These are phyloP conservation scores for Ranitomeya variabilis DNA, from an alignment of 2,113 vertebrate genomes.

Conservation along the genomic window DNA sequence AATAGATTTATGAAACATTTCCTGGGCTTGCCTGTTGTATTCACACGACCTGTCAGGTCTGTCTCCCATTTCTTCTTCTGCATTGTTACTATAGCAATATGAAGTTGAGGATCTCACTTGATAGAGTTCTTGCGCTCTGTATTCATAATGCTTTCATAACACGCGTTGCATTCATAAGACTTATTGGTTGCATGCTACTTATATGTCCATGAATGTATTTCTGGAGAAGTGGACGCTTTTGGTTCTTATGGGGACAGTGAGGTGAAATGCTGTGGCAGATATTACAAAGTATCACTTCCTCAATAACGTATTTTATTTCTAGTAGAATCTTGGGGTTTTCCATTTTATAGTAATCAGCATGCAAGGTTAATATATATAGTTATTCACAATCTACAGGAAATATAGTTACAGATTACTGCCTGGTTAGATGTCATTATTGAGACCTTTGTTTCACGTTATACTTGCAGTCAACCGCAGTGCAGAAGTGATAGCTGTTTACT, in stretches of 20 bases:
- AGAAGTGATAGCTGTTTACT: too few relatives aligned
- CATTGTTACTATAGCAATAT: slow-evolving; percentile 42
- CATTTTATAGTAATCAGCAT: too few relatives aligned
- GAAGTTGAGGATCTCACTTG: not conserved
- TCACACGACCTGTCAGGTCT: not conserved
- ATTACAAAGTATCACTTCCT: not conserved
- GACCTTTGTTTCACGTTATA: too few relatives aligned
- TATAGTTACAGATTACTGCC: too few relatives aligned
- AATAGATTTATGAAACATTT: not conserved
- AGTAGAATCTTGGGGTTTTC: too few relatives aligned
- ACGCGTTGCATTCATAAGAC: not conserved
- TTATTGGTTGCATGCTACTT: not conserved
- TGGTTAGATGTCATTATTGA: too few relatives aligned
- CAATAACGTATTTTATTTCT: not conserved
- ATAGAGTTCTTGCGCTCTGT: not conserved
- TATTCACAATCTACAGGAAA: too few relatives aligned
- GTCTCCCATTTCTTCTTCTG: not conserved
- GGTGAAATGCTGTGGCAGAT: too few relatives aligned
- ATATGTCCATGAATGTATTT: not conserved
- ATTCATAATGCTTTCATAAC: not conserved
- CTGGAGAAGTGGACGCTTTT: not conserved
- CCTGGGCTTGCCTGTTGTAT: not conserved
- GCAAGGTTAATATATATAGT: too few relatives aligned
- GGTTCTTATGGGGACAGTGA: not conserved
- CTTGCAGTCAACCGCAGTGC: too few relatives aligned